A percentile compares a stretch with the other conserved stretches of the same genome.
These are phyloP conservation scores for Drosophila lowei DNA, from an alignment of 1,140 invertebrate species.

Conservation along the genomic window DNA sequence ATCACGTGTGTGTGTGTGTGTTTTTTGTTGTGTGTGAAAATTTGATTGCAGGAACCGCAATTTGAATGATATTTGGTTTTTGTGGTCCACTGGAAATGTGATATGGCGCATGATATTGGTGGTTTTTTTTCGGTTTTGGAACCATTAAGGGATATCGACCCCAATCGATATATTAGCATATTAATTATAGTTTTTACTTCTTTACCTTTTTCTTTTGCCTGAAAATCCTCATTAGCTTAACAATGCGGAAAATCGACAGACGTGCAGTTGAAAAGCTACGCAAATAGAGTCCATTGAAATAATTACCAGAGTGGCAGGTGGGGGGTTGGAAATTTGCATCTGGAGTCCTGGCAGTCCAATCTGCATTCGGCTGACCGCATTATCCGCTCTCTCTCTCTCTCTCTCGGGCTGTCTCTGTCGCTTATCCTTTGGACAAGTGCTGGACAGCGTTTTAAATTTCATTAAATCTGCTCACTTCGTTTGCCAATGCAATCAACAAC, in stretches of 20 bases:
- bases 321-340: constrained; percentile 51
- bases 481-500: constrained; percentile 78
- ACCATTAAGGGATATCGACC: constrained; percentile 43
- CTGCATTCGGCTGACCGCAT: constrained; percentile 52
- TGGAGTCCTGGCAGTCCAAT: constrained; percentile 26
- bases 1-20: not conserved
- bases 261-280: constrained; percentile 49
- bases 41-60: constrained; percentile 67
- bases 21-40: constrained; percentile 26
- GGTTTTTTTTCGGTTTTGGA: constrained; percentile 22
- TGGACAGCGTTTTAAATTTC: constrained; percentile 73
- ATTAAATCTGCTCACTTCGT: constrained; percentile 80
- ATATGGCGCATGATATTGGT: constrained; percentile 24
- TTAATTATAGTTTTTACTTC: constrained; percentile 33
- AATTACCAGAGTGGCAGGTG: constrained; percentile 52
- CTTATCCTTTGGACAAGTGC: constrained; percentile 37
- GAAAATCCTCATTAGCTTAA: constrained; percentile 61
- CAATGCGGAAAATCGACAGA: constrained; percentile 58
- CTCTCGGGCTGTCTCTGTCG: not conserved
- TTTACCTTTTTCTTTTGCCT: not conserved
- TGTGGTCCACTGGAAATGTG: constrained; percentile 33
- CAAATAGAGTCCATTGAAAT: constrained; percentile 73
- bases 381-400: not conserved
- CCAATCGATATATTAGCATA: constrained; percentile 32
- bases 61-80: constrained; percentile 75